Evolutionary conservation across 2,113 vertebrate species (phyloP), one percentile per base, ranked within the genome.

Genomic region (Cinclus mexicanus): DNA sequence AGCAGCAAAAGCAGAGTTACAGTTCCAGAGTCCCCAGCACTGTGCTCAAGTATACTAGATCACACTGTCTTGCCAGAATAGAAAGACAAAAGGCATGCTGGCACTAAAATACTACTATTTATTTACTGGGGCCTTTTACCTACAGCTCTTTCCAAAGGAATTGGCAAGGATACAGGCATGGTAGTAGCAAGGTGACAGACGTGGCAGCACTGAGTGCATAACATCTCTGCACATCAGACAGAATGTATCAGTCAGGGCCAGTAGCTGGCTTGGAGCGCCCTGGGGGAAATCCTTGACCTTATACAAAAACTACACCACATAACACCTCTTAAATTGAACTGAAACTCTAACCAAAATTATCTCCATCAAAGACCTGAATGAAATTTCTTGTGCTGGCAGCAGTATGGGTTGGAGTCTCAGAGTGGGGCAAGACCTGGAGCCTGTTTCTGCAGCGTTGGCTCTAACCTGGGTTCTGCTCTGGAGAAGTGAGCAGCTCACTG

Each of bases 191-290:
- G 21, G 42, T 77, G 67, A 28, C 37, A 83, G 42, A 11, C 59
- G 55, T n/a, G 26, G 35, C 67, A 72, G 37, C 74, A 5, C 0
- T 42, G 1, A 5, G 11, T 37, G 19, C 9, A 1, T 52, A n/a
- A 25, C 17, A 49, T 71, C 52, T 55, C 44, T 25, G 21, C 29
- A 12, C 2, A 1, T n/a, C 47, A 47, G 17, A 56, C 16, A 37
- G 35, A 35, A 4, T 0, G 53, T 29, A 29, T 37, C 0, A 14
- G 10, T 59, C 19, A 2, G 39, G 46, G 39, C 59, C 50, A 11
- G 21, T 10, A 46, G 47, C 42, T 89, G 69, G 18, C 57, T 18
- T 26, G 33, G 37, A 87, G 41, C 33, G 52, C 17, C 49, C 50
- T 50, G 19, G 13, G 20, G 39, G 5, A 22, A 75, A 63, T 81